These are phyloP conservation scores for Petaurus breviceps DNA, from an alignment of 2,113 vertebrate genomes.

Conservation along the genomic window DNA sequence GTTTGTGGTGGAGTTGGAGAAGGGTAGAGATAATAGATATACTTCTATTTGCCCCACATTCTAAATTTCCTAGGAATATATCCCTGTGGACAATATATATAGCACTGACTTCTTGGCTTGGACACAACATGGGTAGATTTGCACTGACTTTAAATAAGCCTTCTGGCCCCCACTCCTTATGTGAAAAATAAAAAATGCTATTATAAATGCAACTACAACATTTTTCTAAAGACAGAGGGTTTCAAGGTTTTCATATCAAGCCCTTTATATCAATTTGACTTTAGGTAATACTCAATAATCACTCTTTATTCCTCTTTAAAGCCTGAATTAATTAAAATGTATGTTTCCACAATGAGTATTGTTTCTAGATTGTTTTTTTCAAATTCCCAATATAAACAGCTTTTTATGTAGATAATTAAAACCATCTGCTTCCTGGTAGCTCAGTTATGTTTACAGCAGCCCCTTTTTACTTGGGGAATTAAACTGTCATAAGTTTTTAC, in stretches of 20 bases:
- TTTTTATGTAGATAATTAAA: conserved; percentile 85
- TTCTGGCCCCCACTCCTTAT: conserved; percentile 55
- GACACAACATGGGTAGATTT: conserved; percentile 34
- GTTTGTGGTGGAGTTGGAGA: neutral
- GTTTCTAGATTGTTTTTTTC: conserved; percentile 82
- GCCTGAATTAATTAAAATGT: conserved; percentile 81
- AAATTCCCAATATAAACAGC: conserved; percentile 84
- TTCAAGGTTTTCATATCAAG: conserved; percentile 43
- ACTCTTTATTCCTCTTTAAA: conserved; percentile 77
- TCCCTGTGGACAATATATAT: neutral
- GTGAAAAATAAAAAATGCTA: conserved; percentile 63
- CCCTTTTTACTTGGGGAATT: conserved; percentile 78
- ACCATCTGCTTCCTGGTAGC: conserved; percentile 84
- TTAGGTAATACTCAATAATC: conserved; percentile 76
- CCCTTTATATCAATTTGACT: conserved; percentile 73
- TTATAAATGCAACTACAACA: conserved; percentile 34
- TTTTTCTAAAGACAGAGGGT: conserved; percentile 48
- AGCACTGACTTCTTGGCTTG: neutral
- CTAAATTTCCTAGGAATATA: neutral
- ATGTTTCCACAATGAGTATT: conserved; percentile 82
- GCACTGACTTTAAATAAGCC: conserved; percentile 49
- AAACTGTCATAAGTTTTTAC: conserved; percentile 75
- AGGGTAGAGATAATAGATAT: conserved; percentile 5
- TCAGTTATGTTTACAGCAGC: conserved; percentile 79
- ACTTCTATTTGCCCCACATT: neutral